Evolutionary conservation across 2,113 vertebrate genomes (phyloP).

Genomic region (Silurus meridionalis): DNA sequence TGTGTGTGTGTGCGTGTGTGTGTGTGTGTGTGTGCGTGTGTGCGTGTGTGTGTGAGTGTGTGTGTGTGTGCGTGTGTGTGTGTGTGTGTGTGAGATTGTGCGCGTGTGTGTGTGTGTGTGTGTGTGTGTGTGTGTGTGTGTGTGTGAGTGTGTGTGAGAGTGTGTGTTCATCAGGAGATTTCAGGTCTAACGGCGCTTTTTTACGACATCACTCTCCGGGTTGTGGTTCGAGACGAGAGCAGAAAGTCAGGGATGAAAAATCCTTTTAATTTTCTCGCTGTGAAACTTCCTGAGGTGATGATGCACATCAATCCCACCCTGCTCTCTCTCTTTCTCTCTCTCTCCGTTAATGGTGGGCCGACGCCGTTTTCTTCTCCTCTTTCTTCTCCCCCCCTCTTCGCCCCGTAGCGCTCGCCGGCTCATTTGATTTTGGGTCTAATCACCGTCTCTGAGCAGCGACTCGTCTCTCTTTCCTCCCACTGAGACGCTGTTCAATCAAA

Average conservation of each 20-base stretch:
- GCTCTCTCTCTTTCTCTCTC: constrained; percentile 44
- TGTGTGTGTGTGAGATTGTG: no score
- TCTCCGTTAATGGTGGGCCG: constrained; percentile 64
- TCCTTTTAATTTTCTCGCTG: constrained; percentile 72
- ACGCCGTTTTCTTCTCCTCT: constrained; percentile 44
- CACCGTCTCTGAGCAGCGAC: constrained; percentile 56
- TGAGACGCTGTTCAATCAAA: constrained; percentile 18
- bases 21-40: no score
- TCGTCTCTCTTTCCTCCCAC: constrained; percentile 45
- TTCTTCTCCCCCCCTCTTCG: constrained; percentile 37
- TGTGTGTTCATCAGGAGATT: constrained; percentile 39
- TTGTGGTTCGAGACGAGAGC: constrained; percentile 50
- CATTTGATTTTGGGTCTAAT: constrained; percentile 73
- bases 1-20: no score
- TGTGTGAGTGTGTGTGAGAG: no score
- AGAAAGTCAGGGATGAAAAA: constrained; percentile 65
- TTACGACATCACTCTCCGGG: constrained; percentile 30
- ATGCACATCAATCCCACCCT: constrained; percentile 61
- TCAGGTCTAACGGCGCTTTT: constrained; percentile 28
- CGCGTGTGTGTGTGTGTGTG: no score
- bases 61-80: no score
- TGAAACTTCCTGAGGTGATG: constrained; percentile 51
- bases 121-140: no score
- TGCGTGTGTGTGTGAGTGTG: no score
- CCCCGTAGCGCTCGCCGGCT: constrained; percentile 65